Evolutionary conservation across 1,140 invertebrate genomes (phyloP), one percentile per base, ranked within the genome.

Genomic region (Neocloeon triangulifer): DNA sequence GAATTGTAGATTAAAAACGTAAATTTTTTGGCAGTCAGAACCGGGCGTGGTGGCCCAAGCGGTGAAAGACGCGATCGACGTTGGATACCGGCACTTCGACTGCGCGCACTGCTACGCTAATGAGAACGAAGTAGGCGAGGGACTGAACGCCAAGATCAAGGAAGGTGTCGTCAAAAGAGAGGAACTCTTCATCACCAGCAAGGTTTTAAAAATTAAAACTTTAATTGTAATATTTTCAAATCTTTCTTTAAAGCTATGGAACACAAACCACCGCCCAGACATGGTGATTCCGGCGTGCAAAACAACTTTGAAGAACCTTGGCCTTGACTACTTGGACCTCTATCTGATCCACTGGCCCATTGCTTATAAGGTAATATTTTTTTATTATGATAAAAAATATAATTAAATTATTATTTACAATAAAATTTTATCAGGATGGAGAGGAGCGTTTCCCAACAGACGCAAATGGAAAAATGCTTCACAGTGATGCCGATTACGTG

Each of bases 261-360:
- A 68, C 40, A 71, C 67, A 0, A 69, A 56, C 47, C 70, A 75
- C 43, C 10, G 32, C 6, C 53, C 59, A 0, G 59, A 61, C 37
- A 48, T 66, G 23, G 66, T 68, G 25, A 53, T 58, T 37, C 43
- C 36, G 1, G 63, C 65, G 15, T 39, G 64, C 30, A 55, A 61
- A 40, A 58, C 58, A 28, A 62, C 69, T 0, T 46, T 82, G 10
- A 49, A 59, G 6, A 54, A 67, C 42, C 53, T 80, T 2, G 60
- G 61, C 2, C 39, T 77, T 0, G 57, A 72, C 6, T 66, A 64
- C 41, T 30, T 66, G 5, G 63, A 66, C 44, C 41, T 66, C 2
- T 79, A 71, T 42, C 58, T 84, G 1, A 75, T 84, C 12, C 78
- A 84, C 48, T 82, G 75, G 74, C 77, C 78, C 4, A 62, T 73